Evolutionary conservation across 92 coral and sea anemone species (phyloP), one percentile per base, ranked within the genome.

Genomic region (Galaxea fascicularis): DNA sequence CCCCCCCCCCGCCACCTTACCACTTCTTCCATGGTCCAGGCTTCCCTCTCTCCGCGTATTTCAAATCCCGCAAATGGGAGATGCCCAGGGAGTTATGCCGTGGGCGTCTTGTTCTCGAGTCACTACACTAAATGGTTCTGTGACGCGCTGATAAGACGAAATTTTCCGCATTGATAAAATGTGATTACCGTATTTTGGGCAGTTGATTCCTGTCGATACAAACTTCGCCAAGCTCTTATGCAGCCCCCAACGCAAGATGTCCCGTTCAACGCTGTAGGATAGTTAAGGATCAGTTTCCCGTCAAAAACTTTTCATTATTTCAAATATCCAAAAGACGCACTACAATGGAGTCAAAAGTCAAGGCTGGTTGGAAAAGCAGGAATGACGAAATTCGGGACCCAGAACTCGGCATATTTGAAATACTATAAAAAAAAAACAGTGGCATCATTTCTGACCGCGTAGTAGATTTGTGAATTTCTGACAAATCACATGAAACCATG

Each of bases 31-130:
- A 5, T 10, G 27, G 41, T 0, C 1, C 22, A 0, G 0, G 41
- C 46, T n/a, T 20, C 28, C 56, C 31, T 39, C 77, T 28, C 58
- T 77, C 71, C 82, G 56, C 70, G 82, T 77, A 13, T 18, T 76
- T 58, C 44, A 25, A 49, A 77, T 77, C 39, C 35, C 82, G 21
- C 22, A 17, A 18, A n/a, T 59, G 82, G 81, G 81, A 41, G 54
- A 25, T 16, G 62, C 8, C 6, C 45, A 25, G 44, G 15, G 5
- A 51, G 68, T 77, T 5, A 18, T 39, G 74, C 41, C 41, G 6
- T 65, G 18, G 73, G 83, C 73, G 73, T 77, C 63, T 65, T 74
- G 79, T 39, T 64, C 35, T 47, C 4, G 51, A 65, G 25, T 27
- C 31, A 66, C 5, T 67, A 28, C 65, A 29, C 85, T 18, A 56